These are phyloP conservation scores for Lepus oiostolus DNA, from an alignment of 2,797 vertebrate genomes.

Conservation along the genomic window DNA sequence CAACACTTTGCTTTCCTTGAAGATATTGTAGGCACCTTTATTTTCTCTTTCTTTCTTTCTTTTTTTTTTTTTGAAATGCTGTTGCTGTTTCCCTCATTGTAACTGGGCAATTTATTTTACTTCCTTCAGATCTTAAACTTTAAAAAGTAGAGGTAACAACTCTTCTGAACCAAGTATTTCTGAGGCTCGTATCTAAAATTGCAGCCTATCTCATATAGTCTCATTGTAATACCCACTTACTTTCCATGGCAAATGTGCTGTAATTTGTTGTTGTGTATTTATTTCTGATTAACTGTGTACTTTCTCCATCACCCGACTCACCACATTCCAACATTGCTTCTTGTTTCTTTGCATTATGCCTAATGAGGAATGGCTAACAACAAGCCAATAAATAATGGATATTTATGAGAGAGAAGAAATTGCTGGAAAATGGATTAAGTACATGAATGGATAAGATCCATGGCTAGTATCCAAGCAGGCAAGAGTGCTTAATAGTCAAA, in stretches of 20 bases:
- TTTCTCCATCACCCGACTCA: neutral
- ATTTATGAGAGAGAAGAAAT: neutral
- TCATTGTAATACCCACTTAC: neutral
- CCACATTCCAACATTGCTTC: neutral
- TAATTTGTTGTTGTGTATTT: neutral
- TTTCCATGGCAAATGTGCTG: neutral
- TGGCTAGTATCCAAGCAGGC: neutral
- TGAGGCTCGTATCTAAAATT: neutral
- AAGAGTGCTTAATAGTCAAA: neutral
- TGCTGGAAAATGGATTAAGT: neutral
- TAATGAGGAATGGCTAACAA: neutral
- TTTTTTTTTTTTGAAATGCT: neutral
- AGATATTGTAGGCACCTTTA: neutral
- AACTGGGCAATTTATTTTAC: neutral
- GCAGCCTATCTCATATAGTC: neutral
- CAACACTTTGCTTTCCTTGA: neutral
- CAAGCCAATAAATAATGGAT: neutral
- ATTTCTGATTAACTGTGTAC: neutral
- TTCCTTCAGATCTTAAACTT: neutral
- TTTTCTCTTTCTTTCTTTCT: neutral
- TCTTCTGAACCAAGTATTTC: neutral
- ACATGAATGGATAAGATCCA: neutral
- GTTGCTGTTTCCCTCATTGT: neutral
- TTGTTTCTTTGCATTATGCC: neutral
- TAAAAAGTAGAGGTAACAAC: neutral